Conservation (phyloP, 2,113 vertebrate species). For the Ellobius talpinus region DNA sequence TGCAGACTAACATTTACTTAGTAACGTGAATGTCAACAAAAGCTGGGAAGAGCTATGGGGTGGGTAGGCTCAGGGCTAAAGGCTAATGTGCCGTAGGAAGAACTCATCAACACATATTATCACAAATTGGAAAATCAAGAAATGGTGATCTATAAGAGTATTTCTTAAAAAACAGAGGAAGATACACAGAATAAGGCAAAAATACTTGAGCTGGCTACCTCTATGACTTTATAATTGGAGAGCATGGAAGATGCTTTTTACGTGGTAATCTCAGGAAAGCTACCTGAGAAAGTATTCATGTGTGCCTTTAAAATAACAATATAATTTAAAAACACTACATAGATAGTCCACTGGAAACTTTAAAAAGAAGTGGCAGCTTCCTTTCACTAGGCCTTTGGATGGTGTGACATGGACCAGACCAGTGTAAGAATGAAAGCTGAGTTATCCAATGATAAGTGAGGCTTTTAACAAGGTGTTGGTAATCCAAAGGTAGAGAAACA, state of each 20-base stretch:
- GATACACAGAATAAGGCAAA: background rate
- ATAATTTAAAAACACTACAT: background rate
- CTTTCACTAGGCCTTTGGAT: background rate
- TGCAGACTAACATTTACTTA: background rate
- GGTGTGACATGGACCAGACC: background rate
- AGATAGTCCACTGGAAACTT: slow-evolving; percentile 1
- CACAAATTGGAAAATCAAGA: background rate
- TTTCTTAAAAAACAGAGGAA: background rate
- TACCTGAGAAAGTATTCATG: background rate
- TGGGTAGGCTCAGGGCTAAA: background rate
- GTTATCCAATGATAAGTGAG: background rate
- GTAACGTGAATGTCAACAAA: background rate
- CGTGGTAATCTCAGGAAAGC: background rate
- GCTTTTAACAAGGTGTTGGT: background rate
- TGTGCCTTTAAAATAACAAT: background rate
- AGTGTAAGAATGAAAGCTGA: background rate
- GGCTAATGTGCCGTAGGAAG: background rate
- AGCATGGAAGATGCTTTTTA: background rate
- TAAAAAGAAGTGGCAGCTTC: background rate
- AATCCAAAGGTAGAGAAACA: background rate
- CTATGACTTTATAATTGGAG: background rate
- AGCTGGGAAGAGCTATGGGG: background rate
- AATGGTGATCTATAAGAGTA: background rate
- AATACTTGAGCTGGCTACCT: background rate
- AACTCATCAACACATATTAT: background rate